A percentile compares a stretch with the other conserved stretches of the same genome.
phyloP scores from a whole-genome alignment of 2,888 invertebrate species.

The Zaprionus bogoriensis region DNA sequence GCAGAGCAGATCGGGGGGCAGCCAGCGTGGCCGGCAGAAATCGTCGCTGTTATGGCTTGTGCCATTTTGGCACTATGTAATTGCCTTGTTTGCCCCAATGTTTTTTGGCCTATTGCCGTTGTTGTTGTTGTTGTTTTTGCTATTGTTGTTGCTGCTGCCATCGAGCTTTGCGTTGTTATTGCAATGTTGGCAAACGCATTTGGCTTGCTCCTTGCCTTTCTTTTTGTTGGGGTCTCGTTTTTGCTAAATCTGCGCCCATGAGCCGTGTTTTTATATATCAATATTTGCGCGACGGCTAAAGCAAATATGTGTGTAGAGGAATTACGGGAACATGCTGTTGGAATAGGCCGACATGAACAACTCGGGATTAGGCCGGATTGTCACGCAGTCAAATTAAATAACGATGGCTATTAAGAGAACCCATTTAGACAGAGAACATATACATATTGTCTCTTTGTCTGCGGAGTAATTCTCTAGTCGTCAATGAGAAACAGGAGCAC shows the following conservation, averaged over 20 bases:
- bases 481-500: not conserved
- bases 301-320: conserved; percentile 47
- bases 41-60: conserved; percentile 71
- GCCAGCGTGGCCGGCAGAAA: conserved; percentile 15
- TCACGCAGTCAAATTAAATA: conserved; percentile 2
- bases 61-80: conserved; percentile 77
- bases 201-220: conserved; percentile 32
- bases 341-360: conserved; percentile 2
- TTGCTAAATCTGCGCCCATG: conserved; percentile 62
- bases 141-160: conserved; percentile 39
- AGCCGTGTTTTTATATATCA: conserved; percentile 68
- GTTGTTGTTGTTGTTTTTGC: conserved; percentile 38
- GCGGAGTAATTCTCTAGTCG: too few relatives aligned
- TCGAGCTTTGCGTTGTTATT: conserved; percentile 44
- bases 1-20: not conserved
- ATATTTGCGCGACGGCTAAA: conserved; percentile 52
- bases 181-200: conserved; percentile 65
- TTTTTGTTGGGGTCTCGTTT: conserved; percentile 35
- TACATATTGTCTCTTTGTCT: not conserved
- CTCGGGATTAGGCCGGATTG: conserved; percentile 3
- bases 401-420: not conserved
- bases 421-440: not conserved
- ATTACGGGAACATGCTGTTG: conserved; percentile 35
- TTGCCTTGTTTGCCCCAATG: conserved; percentile 73
- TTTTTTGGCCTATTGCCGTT: conserved; percentile 56